Evolutionary conservation across 2,113 vertebrate species (phyloP).

Genomic region (Pica pica): DNA sequence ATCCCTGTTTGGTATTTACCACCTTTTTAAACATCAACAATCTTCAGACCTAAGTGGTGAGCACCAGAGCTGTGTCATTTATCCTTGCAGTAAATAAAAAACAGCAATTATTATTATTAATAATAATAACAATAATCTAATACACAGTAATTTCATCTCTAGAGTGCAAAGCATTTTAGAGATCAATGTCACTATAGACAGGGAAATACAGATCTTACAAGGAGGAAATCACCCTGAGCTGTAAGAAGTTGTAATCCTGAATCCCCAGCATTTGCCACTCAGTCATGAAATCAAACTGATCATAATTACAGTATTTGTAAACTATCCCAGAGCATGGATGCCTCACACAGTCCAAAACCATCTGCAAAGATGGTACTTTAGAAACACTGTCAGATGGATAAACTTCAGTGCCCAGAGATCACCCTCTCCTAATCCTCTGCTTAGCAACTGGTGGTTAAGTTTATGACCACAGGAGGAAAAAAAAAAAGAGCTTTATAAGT

Average conservation of each 20-base stretch:
- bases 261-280: neutral
- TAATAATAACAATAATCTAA: neutral
- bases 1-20: neutral
- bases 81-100: neutral
- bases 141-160: neutral
- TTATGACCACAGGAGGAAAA: neutral
- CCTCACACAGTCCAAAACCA: neutral
- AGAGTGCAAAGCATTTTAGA: neutral
- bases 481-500: neutral
- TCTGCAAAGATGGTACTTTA: neutral
- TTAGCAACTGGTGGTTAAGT: neutral
- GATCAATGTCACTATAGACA: neutral
- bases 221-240: neutral
- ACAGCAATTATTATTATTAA: neutral
- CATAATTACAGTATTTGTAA: accelerated
- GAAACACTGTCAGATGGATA: neutral
- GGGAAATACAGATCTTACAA: neutral
- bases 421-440: neutral
- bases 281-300: neutral
- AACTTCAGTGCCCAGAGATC: neutral
- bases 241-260: neutral
- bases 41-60: neutral
- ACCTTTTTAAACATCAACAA: neutral
- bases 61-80: neutral
- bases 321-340: neutral